Evolutionary conservation across 2,113 vertebrate genomes (phyloP).

Genomic region (Micronisus gabar): DNA sequence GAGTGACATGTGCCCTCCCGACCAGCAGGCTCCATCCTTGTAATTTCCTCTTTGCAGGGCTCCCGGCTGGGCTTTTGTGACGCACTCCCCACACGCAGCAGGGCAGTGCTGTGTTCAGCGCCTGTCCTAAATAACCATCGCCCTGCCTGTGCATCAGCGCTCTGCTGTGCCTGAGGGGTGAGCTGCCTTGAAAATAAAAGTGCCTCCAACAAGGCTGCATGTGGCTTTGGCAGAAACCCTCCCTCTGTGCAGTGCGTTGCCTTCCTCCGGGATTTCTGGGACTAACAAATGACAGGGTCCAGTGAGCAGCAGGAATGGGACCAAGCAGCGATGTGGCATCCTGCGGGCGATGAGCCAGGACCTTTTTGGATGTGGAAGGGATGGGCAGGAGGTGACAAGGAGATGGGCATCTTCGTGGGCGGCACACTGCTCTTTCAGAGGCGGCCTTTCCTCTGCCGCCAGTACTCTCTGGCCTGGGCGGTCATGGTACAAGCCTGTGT

Average conservation of each 20-base stretch:
- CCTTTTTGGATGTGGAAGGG: not conserved
- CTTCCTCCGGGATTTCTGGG: not conserved
- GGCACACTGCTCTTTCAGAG: not conserved
- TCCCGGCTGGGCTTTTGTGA: not conserved
- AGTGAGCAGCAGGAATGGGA: not conserved
- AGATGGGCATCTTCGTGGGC: not conserved
- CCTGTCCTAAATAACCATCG: not conserved
- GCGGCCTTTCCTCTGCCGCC: not conserved
- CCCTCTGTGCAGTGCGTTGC: not conserved
- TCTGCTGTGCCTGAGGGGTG: not conserved
- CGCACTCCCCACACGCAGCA: accelerated
- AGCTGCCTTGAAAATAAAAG: not conserved
- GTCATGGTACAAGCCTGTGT: accelerated
- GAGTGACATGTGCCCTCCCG: not conserved
- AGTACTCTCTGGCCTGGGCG: not conserved
- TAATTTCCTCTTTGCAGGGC: constrained; percentile 3
- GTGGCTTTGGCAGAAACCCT: not conserved
- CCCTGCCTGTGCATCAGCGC: not conserved
- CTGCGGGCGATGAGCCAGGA: not conserved
- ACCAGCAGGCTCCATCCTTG: constrained; percentile 32
- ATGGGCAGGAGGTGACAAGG: not conserved
- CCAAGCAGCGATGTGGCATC: not conserved
- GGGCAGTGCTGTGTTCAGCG: not conserved
- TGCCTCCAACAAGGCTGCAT: not conserved
- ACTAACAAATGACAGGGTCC: not conserved